Base-by-base conservation (phyloP, 2,113 vertebrate genomes). In the Eira barbara region DNA sequence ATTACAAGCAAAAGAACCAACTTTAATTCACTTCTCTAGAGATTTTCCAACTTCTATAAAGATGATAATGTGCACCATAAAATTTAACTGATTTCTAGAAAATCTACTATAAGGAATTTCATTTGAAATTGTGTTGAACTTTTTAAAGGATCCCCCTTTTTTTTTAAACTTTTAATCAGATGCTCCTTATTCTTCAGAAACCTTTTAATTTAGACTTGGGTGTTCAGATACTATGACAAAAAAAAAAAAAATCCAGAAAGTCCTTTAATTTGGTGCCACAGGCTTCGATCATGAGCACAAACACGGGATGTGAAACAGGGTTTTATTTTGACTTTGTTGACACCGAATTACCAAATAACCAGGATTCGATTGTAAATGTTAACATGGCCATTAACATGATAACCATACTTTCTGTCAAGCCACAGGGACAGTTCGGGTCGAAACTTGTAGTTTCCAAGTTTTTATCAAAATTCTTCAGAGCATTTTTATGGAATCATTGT, bases 31-130 rank as follows among this genome's bases (percentile, higher is more conserved):
- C 74, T 45, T 29, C 86, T 67, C 86, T 0, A 36, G 91, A 93
- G 94, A 23, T 86, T 86, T 86, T 42, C 57, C 86, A 49, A 42
- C 73, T 42, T 67, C 91, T 11, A 52, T 93, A 52, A 93, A 74
- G 87, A 67, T 25, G 96, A 59, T 91, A 73, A 67, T 86, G n/a
- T 25, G 49, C 80, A 49, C 94, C 23, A 87, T 97, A 95, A 97
- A 91, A 95, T 76, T 86, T 61, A 76, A 95, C 63, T 36, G 94
- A 67, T 91, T 97, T 25, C 55, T 49, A 31, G 23, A 67, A 86
- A 86, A 49, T 13, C 63, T 76, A 47, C 93, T 3, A 9, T 31
- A 13, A 59, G 73, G 91, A 59, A 82, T 82, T 59, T 57, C 65
- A 25, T 61, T 14, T 4, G 25, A 55, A 65, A 39, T n/a, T 11